Conservation (phyloP, 2,797 vertebrate species). For the Danio albolineatus region DNA sequence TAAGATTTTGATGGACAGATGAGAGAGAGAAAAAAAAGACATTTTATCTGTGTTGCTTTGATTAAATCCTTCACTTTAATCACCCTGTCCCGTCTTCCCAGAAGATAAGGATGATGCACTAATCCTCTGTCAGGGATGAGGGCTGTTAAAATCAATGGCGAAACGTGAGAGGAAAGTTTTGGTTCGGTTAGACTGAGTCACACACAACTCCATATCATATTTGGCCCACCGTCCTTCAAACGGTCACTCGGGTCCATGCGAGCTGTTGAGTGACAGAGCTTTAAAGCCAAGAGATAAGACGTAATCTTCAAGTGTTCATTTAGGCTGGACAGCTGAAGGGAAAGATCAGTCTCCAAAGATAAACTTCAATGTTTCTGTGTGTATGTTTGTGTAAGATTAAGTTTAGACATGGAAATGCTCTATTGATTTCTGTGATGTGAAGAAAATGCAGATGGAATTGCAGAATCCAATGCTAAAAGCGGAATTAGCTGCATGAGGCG, state of each 20-base stretch:
- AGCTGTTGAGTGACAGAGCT: constrained; percentile 74
- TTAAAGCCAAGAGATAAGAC: constrained; percentile 74
- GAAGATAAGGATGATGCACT: constrained; percentile 61
- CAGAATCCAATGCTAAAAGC: no score
- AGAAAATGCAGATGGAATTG: no score
- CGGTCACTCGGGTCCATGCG: constrained; percentile 37
- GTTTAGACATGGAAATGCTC: constrained; percentile 59
- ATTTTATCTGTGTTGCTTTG: constrained; percentile 68
- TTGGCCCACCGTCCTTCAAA: constrained; percentile 20
- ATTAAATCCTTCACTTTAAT: constrained; percentile 71
- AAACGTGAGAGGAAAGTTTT: constrained; percentile 62
- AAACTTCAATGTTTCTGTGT: constrained; percentile 6
- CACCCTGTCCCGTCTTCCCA: constrained; percentile 73
- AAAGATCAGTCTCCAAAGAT: constrained; percentile 64
- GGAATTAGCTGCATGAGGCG: no score
- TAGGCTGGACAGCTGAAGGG: constrained; percentile 73
- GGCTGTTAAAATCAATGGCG: constrained; percentile 56
- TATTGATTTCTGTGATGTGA: no score
- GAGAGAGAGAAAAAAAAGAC: constrained; percentile 46
- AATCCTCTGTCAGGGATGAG: constrained; percentile 64
- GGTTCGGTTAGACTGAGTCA: constrained; percentile 50
- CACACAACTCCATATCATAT: constrained; percentile 27
- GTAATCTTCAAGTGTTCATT: constrained; percentile 80
- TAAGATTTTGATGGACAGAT: constrained; percentile 39
- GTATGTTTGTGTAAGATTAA: constrained; percentile 50